Evolutionary conservation across 1,140 invertebrate species (phyloP), one percentile per base, ranked within the genome.

Genomic region (Caenorhabditis briggsae): DNA sequence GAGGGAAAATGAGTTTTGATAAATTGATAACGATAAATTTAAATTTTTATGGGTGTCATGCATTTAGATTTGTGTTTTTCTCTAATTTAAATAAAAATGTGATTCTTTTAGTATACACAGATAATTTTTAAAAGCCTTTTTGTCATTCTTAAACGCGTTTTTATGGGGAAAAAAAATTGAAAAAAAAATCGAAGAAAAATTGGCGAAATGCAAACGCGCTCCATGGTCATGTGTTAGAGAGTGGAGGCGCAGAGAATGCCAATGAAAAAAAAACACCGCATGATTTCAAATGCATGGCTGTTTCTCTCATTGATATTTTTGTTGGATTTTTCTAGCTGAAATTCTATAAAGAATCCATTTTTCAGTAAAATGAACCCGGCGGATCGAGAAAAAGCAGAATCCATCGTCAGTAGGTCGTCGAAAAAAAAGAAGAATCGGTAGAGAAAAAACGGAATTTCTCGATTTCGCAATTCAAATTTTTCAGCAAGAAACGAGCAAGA

Each of bases 401-500:
- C 70, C 2, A 23, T 78, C 5, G 46, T 78, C 23, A 85, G 58
- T 53, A 70, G 84, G n/a, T 70, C 61, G 16, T 85, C 84, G 11
- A 70, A 78, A 53, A 85, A 74, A 64, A 85, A 61, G 41, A 70
- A 78, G 23, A 74, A 70, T 20, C 3, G 48, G 46, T 65, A 12
- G 7, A 43, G 16, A 53, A 50, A 41, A 64, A 25, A 46, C 33
- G 23, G n/a, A 23, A 84, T 83, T 83, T 83, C 41, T 8, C 11
- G 43, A 70, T 33, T 16, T 12, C 8, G 3, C 33, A 48, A 33
- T 58, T 2, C 11, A 20, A n/a, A 18, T 53, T 50, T 70, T 85
- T 33, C 55, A 82, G 86, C 41, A 82, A 82, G 48, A 87, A 83
- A 33, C 55, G 78, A n/a, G 86, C 86, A 2, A 58, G 82, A 12